Base-by-base conservation (phyloP, 2,888 invertebrate species). In the Phlogophora meticulosa region DNA sequence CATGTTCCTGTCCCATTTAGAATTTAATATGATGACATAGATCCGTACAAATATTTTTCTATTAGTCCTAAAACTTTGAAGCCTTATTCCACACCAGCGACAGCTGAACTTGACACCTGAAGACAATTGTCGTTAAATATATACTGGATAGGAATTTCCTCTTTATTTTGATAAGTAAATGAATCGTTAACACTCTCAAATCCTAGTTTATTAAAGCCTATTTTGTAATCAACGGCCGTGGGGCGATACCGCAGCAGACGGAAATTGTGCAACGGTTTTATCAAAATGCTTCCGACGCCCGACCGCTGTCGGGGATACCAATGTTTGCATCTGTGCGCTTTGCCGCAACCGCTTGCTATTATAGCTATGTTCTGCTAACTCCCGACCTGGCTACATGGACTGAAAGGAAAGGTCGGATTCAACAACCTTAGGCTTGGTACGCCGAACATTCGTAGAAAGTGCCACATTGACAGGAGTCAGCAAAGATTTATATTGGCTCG, bases 231-330 rank as follows among this genome's bases (percentile, higher is more conserved):
- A 85, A 83, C 80, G 75, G 73, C 72, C 45, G 65, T 73, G 74
- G 72, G 72, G 79, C 58, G 75, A 79, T 74, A 75, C 78, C 82
- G 74, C 84, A 86, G 82, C 84, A 85, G 72, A 80, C 87, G 92
- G 91, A 93, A 92, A 92, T 91, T 91, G 89, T 89, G 89, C 86
- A 88, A 82, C 88, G 90, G 90, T 91, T 93, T 90, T 92, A 93
- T 93, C 91, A 91, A 91, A 93, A 90, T 86, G 86, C 81, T 89
- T 88, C 89, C 87, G 84, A 80, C 79, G 83, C 81, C 70, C 77
- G 79, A 82, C 85, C 83, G 78, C 84, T 77, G 77, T 53, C 66
- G 64, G 73, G 83, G 87, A 84, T 85, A 83, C 84, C 81, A 78
- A 83, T 85, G 86, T 87, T 88, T 87, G 88, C 89, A 90, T 90